Percentiles rank a stretch among this genome's conserved stretches.
Conservation (phyloP, 1,140 invertebrate species). For the Achatina immaculata region DNA sequence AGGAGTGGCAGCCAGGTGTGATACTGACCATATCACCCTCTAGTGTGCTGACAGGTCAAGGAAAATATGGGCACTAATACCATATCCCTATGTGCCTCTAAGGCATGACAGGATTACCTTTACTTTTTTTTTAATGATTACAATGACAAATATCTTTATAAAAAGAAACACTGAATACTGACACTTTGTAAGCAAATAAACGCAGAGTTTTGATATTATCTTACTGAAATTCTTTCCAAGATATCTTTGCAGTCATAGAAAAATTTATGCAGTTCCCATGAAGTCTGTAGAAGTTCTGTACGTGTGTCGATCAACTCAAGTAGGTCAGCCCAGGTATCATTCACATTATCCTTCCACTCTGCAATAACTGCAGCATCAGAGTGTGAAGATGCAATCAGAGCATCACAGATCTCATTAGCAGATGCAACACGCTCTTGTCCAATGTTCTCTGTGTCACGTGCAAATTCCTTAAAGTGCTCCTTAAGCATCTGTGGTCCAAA, state of each 20-base stretch:
- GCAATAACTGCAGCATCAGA: slow-evolving; percentile 98
- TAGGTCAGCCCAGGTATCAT: slow-evolving; percentile 98
- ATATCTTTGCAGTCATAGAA: slow-evolving; percentile 99
- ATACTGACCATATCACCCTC: too few relatives aligned
- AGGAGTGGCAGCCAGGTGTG: too few relatives aligned
- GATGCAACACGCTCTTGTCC: slow-evolving; percentile 93
- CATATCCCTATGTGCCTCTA: too few relatives aligned
- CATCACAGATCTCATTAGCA: slow-evolving; percentile 96
- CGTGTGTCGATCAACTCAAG: slow-evolving; percentile 98
- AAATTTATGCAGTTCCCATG: slow-evolving; percentile 98
- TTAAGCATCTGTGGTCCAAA: slow-evolving; percentile 80
- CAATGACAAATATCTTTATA: too few relatives aligned
- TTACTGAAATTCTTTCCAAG: slow-evolving; percentile 75
- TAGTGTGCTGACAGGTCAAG: too few relatives aligned
- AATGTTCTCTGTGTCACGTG: slow-evolving; percentile 94
- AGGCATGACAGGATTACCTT: too few relatives aligned
- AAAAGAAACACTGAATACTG: too few relatives aligned
- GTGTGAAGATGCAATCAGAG: slow-evolving; percentile 93
- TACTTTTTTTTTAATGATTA: too few relatives aligned
- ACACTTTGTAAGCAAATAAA: too few relatives aligned
- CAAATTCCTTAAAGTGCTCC: slow-evolving; percentile 96
- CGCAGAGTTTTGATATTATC: slow-evolving; percentile 29
- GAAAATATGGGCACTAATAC: too few relatives aligned
- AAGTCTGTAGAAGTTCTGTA: slow-evolving; percentile 95
- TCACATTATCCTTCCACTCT: slow-evolving; percentile 98